Evolutionary conservation across 2,797 vertebrate genomes (phyloP).

Genomic region (Gadopsis marmoratus): DNA sequence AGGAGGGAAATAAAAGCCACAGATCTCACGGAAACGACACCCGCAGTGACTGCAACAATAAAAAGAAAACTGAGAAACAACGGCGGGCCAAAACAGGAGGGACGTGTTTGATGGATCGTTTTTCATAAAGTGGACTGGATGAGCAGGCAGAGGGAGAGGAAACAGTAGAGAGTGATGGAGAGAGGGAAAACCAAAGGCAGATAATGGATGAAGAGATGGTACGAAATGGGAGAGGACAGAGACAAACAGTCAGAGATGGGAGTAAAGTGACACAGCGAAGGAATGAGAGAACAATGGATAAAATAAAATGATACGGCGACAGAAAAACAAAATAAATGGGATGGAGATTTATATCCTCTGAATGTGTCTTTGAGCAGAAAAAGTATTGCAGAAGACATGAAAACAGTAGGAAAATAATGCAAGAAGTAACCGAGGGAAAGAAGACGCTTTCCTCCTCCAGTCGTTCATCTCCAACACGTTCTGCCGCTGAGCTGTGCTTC

Average conservation of each 20-base stretch:
- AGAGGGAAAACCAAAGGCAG: background rate
- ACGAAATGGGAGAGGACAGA: background rate
- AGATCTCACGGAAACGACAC: background rate
- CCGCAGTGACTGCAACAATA: conserved; percentile 9
- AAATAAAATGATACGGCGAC: background rate
- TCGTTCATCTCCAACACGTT: background rate
- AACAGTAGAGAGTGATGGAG: conserved; percentile 10
- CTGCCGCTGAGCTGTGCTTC: background rate
- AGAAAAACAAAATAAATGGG: background rate
- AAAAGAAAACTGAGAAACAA: background rate
- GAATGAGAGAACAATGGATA: background rate
- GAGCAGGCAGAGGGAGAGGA: conserved; percentile 20
- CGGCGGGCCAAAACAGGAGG: background rate
- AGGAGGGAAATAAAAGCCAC: conserved; percentile 2
- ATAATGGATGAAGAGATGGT: conserved; percentile 5
- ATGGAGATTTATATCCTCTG: background rate
- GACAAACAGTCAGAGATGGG: conserved; percentile 1
- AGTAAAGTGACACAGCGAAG: background rate
- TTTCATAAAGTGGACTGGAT: conserved; percentile 57
- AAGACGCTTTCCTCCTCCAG: background rate
- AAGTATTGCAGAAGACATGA: background rate
- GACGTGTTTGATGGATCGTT: conserved; percentile 46
- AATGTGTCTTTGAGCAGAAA: background rate
- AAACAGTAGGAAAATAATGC: background rate
- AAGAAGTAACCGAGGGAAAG: background rate